These are phyloP conservation scores for Patella pellucida DNA, from an alignment of 2,888 invertebrate species.

Conservation along the genomic window DNA sequence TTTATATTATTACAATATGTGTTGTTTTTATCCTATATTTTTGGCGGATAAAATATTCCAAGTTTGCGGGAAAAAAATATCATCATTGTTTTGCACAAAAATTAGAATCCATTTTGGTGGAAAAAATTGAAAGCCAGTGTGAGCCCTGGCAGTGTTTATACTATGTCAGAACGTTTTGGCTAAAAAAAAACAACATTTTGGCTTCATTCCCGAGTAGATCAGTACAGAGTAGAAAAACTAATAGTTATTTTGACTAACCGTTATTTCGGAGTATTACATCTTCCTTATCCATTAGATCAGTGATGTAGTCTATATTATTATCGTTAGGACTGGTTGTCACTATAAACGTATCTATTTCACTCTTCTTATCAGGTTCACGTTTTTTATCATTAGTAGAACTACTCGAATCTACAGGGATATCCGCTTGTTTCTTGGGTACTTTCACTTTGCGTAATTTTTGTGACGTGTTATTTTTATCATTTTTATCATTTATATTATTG, in stretches of 20 bases:
- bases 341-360: neutral
- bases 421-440: neutral
- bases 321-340: neutral
- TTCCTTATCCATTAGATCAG: conserved; percentile 1
- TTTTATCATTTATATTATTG: neutral
- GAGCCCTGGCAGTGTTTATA: too few species aligned
- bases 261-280: neutral
- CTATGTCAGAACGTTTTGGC: too few species aligned
- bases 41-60: too few species aligned
- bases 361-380: neutral
- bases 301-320: neutral
- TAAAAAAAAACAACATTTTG: too few species aligned
- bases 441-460: neutral
- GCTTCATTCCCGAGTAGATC: too few species aligned
- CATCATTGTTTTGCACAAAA: too few species aligned
- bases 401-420: neutral
- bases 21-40: too few species aligned
- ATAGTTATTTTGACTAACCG: neutral
- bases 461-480: neutral
- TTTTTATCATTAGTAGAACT: too few species aligned
- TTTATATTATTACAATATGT: too few species aligned
- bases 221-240: neutral
- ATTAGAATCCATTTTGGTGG: too few species aligned
- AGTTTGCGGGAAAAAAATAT: too few species aligned
- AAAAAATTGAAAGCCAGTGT: too few species aligned